Conservation (phyloP, 2,888 invertebrate genomes). For the Coecobrya sp. region DNA sequence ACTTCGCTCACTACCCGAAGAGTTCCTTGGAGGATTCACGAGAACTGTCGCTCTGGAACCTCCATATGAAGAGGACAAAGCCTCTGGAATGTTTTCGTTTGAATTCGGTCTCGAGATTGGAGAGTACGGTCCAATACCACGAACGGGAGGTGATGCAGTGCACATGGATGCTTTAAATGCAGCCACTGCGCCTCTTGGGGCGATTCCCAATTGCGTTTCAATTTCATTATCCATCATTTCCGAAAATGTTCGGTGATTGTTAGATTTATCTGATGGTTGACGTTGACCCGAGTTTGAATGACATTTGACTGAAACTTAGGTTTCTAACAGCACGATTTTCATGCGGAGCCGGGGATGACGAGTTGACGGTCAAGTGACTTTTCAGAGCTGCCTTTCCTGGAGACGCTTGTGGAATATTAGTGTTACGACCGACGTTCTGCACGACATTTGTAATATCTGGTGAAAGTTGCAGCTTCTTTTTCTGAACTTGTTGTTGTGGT, state of each 20-base stretch:
- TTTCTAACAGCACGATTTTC: slow-evolving; percentile 78
- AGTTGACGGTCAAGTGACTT: slow-evolving; percentile 73
- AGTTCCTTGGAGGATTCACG: slow-evolving; percentile 79
- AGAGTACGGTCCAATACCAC: slow-evolving; percentile 87
- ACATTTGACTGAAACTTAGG: slow-evolving; percentile 79
- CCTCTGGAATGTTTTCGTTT: slow-evolving; percentile 85
- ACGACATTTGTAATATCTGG: slow-evolving; percentile 84
- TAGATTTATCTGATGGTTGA: slow-evolving; percentile 48
- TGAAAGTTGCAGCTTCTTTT: slow-evolving; percentile 84
- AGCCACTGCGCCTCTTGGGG: slow-evolving; percentile 88
- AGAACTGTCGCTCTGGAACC: slow-evolving; percentile 84
- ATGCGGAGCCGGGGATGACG: slow-evolving; percentile 32
- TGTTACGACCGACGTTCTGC: slow-evolving; percentile 41
- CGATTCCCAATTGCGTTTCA: slow-evolving; percentile 95
- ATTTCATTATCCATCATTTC: slow-evolving; percentile 96
- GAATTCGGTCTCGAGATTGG: slow-evolving; percentile 88
- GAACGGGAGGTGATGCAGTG: slow-evolving; percentile 86
- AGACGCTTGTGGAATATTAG: slow-evolving; percentile 41
- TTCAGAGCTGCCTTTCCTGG: slow-evolving; percentile 75
- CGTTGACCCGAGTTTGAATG: slow-evolving; percentile 10
- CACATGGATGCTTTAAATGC: slow-evolving; percentile 31
- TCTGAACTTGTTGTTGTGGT: slow-evolving; percentile 35
- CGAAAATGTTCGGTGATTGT: slow-evolving; percentile 93
- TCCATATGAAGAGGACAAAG: slow-evolving; percentile 68
- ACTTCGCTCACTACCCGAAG: slow-evolving; percentile 55